These are phyloP conservation scores for Centroberyx gerrardi DNA, from an alignment of 2,797 vertebrate genomes.

Conservation along the genomic window DNA sequence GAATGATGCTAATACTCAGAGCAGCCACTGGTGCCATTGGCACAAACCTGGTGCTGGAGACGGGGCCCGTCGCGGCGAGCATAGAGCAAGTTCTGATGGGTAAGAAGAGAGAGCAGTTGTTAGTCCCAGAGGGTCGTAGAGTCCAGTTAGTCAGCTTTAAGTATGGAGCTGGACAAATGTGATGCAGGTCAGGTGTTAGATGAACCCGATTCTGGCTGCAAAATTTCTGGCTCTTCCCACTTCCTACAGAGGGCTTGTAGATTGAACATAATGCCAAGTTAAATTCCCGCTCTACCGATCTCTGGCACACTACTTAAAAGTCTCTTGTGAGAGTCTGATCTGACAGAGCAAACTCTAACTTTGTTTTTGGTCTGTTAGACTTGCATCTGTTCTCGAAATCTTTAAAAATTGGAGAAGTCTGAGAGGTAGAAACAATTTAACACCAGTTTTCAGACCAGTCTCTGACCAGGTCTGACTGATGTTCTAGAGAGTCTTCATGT, in stretches of 20 bases:
- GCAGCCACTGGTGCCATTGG: constrained; percentile 72
- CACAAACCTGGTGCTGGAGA: constrained; percentile 86
- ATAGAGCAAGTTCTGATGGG: constrained; percentile 86
- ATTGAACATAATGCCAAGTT: not conserved
- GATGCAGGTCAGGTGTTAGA: not conserved
- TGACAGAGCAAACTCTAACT: not conserved
- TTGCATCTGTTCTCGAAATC: not conserved
- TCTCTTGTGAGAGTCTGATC: not conserved
- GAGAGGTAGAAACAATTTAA: not conserved
- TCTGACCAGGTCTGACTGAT: not conserved
- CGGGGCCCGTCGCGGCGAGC: constrained; percentile 79
- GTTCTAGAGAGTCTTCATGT: not conserved
- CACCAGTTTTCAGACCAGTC: not conserved
- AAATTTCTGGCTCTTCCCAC: no score
- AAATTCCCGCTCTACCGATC: constrained; percentile 4
- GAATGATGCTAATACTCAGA: constrained; percentile 72
- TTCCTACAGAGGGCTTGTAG: not conserved
- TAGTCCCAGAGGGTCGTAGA: constrained; percentile 62
- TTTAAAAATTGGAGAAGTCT: not conserved
- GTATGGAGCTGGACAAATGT: not conserved
- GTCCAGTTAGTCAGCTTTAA: constrained; percentile 11
- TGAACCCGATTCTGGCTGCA: not conserved
- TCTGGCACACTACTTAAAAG: not conserved
- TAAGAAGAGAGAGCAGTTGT: constrained; percentile 81
- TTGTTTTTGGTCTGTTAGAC: not conserved